These are phyloP conservation scores for Eumeta japonica DNA, from an alignment of 1,140 invertebrate genomes.

Conservation along the genomic window DNA sequence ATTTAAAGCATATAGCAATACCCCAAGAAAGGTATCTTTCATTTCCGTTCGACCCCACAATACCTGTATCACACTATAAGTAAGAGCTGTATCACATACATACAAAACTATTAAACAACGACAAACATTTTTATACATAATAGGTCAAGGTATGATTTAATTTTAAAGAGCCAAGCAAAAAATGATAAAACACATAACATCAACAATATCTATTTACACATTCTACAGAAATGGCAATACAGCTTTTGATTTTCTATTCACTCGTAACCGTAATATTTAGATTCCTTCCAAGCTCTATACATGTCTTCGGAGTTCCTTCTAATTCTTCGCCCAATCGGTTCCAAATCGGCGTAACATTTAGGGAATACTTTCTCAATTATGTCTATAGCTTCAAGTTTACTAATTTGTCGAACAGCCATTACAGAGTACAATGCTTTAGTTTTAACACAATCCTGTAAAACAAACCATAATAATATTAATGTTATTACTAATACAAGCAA, in stretches of 20 bases:
- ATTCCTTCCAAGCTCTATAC: constrained; percentile 74
- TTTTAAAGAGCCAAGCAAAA: too few species aligned
- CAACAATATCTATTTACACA: background rate
- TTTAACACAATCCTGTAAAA: constrained; percentile 83
- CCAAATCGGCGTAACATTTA: constrained; percentile 90
- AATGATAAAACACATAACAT: too few species aligned
- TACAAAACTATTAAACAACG: too few species aligned
- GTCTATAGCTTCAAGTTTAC: constrained; percentile 67
- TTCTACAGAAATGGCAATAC: too few species aligned
- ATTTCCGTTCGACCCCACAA: too few species aligned
- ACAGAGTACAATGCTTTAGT: constrained; percentile 82
- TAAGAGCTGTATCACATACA: too few species aligned
- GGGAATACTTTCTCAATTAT: constrained; percentile 87
- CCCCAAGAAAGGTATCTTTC: too few species aligned
- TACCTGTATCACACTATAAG: too few species aligned
- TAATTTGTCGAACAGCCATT: constrained; percentile 75
- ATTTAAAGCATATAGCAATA: too few species aligned
- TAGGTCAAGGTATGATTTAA: too few species aligned
- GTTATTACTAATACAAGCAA: constrained; percentile 3
- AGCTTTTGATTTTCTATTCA: too few species aligned
- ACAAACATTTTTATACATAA: too few species aligned
- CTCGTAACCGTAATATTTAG: constrained; percentile 78
- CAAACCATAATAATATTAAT: constrained; percentile 6
- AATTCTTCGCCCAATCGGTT: constrained; percentile 85
- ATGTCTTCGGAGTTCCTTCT: constrained; percentile 77